Conservation (phyloP, 2,888 invertebrate species). For the Prosapia bicincta region DNA sequence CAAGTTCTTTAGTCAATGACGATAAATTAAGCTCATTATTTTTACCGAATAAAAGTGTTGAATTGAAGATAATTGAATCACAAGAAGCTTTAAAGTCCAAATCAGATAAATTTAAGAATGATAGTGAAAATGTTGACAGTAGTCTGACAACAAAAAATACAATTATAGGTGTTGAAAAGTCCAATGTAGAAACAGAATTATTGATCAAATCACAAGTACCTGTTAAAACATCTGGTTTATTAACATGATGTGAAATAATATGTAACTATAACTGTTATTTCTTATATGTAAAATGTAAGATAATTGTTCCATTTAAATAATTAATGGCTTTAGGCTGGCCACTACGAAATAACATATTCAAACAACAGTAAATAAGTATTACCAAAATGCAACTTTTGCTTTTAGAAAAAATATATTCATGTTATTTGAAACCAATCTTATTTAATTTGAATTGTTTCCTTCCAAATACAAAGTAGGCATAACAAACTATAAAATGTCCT, state of each 20-base stretch:
- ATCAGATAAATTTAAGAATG: not conserved
- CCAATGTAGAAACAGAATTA: slow-evolving; percentile 33
- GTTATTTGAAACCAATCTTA: no score
- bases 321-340: no score
- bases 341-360: no score
- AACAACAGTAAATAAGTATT: no score
- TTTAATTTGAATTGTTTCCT: no score
- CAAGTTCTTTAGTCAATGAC: slow-evolving; percentile 13
- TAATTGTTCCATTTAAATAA: not conserved
- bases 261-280: not conserved
- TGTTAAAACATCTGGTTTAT: slow-evolving; percentile 18
- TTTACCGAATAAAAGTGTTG: slow-evolving; percentile 28
- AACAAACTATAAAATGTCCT: no score
- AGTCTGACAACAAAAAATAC: not conserved
- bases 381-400: no score
- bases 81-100: slow-evolving; percentile 27
- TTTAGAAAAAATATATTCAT: no score
- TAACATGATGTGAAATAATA: slow-evolving; percentile 13
- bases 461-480: no score
- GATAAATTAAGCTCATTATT: slow-evolving; percentile 2
- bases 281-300: not conserved
- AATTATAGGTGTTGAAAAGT: slow-evolving; percentile 22
- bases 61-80: slow-evolving; percentile 35
- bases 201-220: slow-evolving; percentile 34
- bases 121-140: slow-evolving; percentile 4